These are phyloP conservation scores for Eptesicus fuscus DNA, from an alignment of 2,113 vertebrate species.

Conservation along the genomic window DNA sequence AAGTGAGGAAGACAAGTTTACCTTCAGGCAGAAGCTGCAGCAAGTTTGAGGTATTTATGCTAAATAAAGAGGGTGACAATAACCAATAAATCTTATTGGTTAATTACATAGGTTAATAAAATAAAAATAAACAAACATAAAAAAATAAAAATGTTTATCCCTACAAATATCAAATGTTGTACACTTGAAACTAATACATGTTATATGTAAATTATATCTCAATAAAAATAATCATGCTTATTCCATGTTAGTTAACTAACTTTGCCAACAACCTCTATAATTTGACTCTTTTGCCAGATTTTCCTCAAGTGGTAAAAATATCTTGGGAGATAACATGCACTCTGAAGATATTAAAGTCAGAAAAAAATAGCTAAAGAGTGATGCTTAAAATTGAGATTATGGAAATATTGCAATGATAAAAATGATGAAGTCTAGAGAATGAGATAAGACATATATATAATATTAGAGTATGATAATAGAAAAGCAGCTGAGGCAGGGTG, in stretches of 20 bases:
- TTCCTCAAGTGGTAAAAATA: background rate
- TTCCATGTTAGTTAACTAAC: background rate
- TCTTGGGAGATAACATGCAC: background rate
- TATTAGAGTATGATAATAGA: background rate
- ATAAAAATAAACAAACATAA: background rate
- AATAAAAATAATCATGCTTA: background rate
- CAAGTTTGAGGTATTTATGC: background rate
- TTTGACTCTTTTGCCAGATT: conserved; percentile 19
- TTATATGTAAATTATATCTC: background rate
- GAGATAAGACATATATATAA: background rate
- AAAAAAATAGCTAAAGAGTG: background rate
- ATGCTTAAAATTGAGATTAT: background rate
- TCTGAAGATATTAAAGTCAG: conserved; percentile 20
- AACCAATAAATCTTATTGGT: too few species aligned
- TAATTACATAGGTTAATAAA: too few species aligned
- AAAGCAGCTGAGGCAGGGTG: background rate
- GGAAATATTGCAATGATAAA: background rate
- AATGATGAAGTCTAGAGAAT: background rate
- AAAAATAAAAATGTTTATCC: background rate
- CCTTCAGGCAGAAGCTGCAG: background rate
- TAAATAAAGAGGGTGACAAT: background rate
- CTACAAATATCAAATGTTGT: background rate
- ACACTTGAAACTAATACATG: background rate
- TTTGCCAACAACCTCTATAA: background rate
- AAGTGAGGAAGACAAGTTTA: background rate